Conservation (phyloP, 35 echinoderm and acorn worm genomes). For the Ptychodera flava region DNA sequence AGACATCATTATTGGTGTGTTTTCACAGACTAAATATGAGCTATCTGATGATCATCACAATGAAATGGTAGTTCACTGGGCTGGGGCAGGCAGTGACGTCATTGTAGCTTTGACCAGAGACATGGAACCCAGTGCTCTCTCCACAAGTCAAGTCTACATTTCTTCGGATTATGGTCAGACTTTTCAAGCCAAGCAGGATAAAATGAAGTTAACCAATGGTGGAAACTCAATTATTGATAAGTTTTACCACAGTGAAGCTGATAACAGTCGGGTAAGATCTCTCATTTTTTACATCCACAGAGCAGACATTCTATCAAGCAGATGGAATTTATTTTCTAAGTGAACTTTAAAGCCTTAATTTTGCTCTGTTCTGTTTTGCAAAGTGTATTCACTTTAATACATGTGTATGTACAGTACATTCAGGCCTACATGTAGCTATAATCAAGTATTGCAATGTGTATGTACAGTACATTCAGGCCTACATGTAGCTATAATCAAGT, state of each 20-base stretch:
- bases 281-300: too few relatives aligned
- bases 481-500: too few relatives aligned
- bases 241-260: slow-evolving; percentile 77
- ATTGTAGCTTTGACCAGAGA: slow-evolving; percentile 76
- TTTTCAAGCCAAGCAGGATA: slow-evolving; percentile 33
- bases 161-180: slow-evolving; percentile 61
- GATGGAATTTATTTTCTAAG: too few relatives aligned
- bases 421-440: too few relatives aligned
- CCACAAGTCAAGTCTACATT: slow-evolving; percentile 49
- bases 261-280: slow-evolving; percentile 56
- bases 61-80: slow-evolving; percentile 91
- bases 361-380: too few relatives aligned
- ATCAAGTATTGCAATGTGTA: too few relatives aligned
- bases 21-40: neutral
- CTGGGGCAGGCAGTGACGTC: slow-evolving; percentile 47
- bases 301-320: too few relatives aligned
- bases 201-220: neutral
- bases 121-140: slow-evolving; percentile 13
- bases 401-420: too few relatives aligned
- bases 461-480: too few relatives aligned
- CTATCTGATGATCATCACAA: slow-evolving; percentile 59
- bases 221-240: slow-evolving; percentile 23
- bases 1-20: neutral
- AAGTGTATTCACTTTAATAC: too few relatives aligned
- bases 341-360: too few relatives aligned